Evolutionary conservation across 2,888 invertebrate species (phyloP), one percentile per base, ranked within the genome.

Genomic region (Aporophyla nigra): DNA sequence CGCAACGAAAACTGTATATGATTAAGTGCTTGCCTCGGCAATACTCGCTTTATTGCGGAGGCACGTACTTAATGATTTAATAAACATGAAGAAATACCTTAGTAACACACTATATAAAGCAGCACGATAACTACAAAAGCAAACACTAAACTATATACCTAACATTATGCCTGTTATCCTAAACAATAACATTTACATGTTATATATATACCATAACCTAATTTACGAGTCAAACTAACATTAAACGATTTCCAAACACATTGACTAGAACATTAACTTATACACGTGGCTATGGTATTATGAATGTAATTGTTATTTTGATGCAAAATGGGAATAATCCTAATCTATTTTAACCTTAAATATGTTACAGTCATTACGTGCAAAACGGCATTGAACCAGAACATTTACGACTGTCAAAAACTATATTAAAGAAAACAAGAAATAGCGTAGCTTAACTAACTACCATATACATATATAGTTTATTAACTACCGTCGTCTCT

Each of bases 241-340:
- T 24, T 9, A 59, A 78, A 66, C 49, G 49, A 19, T 73, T 77
- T 65, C 51, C 53, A 80, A 65, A 71, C 58, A 71, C 33, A 59
- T 71, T 71, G 58, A 63, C 43, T 58, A 19, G 12, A 71, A 33
- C 58, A 40, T 46, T 80, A 54, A 56, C 46, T 73, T 33, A 46
- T 12, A 24, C 53, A 19, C 27, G n/a, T 19, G 58, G 40, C 12
- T 61, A n/a, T 14, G 40, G 19, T 27, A 21, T 40, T 21, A 53
- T 49, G 7, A 9, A 59, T 65, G 46, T 46, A 43, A n/a, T 27
- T 16, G 9, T 9, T n/a, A 5, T 33, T 54, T 10, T 61, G n/a
- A n/a, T 7, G 14, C 33, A 16, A 43, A 54, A 63, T 12, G 6
- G 16, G 7, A 54, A 56, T 33, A 33, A 33, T 33, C 16, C 1